Conservation (phyloP, 1,140 invertebrate genomes). For the Drosophila oshimai region DNA sequence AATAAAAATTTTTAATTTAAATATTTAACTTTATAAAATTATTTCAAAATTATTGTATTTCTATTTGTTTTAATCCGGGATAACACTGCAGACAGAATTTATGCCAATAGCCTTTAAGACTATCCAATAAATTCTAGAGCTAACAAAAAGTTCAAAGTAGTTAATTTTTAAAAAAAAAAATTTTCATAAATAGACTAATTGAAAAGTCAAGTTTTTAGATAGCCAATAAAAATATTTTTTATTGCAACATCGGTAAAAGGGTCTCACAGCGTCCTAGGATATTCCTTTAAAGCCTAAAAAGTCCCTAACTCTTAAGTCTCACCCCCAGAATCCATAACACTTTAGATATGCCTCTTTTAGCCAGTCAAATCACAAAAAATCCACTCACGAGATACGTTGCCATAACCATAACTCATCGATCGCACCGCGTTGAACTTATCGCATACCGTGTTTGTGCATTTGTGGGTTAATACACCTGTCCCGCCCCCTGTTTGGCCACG, state of each 20-base stretch:
- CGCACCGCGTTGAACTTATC: conserved; percentile 20
- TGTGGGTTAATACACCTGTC: conserved; percentile 49
- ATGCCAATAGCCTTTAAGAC: too few relatives aligned
- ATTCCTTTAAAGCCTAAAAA: too few relatives aligned
- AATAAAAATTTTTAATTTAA: too few relatives aligned
- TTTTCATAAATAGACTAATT: too few relatives aligned
- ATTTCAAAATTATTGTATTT: too few relatives aligned
- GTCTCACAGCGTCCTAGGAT: neutral
- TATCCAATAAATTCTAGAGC: too few relatives aligned
- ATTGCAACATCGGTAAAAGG: neutral
- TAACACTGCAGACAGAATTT: too few relatives aligned
- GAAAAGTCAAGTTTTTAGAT: too few relatives aligned
- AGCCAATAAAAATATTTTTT: neutral
- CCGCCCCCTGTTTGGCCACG: neutral
- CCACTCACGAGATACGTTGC: conserved; percentile 7
- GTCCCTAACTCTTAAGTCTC: neutral
- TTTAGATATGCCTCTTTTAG: conserved; percentile 37
- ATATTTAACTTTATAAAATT: too few relatives aligned
- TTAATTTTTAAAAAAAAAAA: too few relatives aligned
- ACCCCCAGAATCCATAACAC: conserved; percentile 10
- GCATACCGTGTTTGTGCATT: conserved; percentile 2
- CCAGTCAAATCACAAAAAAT: conserved; percentile 5
- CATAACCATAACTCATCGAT: conserved; percentile 49
- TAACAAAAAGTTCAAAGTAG: too few relatives aligned
- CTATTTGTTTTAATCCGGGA: too few relatives aligned